Base-by-base conservation (phyloP, 2,888 invertebrate species). In the Druceiella hillmani region DNA sequence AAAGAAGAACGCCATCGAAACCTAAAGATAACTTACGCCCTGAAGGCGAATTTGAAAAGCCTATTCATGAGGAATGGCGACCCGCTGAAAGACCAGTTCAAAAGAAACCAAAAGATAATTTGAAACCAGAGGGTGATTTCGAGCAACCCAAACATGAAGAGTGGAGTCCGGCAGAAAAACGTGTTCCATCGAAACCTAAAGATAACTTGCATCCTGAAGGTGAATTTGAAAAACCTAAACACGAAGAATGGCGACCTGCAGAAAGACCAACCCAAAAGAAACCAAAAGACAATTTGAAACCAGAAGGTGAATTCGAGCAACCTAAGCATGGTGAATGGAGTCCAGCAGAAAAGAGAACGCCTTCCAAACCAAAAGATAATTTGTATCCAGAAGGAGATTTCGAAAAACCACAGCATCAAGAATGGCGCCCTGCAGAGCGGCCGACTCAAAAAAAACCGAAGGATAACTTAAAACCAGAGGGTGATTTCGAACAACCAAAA, bases 121-220 rank as follows among this genome's bases (percentile, higher is more conserved):
- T 75, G 0, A 54, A 56, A 35, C 67, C 66, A 2, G 71, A 72
- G 51, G 74, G 73, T 4, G 68, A 69, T 2, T 75, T 76, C 52
- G 64, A 71, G 45, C 50, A 64, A n/a, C 75, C 74, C 0, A 58
- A 59, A 15, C 63, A 64, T 26, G 55, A 62, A 1, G 44, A 58
- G 24, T 74, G 59, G 46, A 56, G 54, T 9, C 71, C 74, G 1
- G 67, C 61, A 3, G 75, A 76, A 46, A 51, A 69, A 12, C 64
- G 61, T 0, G 49, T 47, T 3, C 62, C 54, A 3, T 61, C 56
- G 1, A 64, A 59, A 41, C 74, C 68, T 1, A 53, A 60, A 27
- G 74, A 75, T 29, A 76, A 78, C 44, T 48, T 78, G 0, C 61
- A 59, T 33, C 62, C 72, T 0, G 76, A 77, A 53, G 78, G 77